Evolutionary conservation across 2,113 vertebrate species (phyloP).

Genomic region (Eptesicus fuscus): DNA sequence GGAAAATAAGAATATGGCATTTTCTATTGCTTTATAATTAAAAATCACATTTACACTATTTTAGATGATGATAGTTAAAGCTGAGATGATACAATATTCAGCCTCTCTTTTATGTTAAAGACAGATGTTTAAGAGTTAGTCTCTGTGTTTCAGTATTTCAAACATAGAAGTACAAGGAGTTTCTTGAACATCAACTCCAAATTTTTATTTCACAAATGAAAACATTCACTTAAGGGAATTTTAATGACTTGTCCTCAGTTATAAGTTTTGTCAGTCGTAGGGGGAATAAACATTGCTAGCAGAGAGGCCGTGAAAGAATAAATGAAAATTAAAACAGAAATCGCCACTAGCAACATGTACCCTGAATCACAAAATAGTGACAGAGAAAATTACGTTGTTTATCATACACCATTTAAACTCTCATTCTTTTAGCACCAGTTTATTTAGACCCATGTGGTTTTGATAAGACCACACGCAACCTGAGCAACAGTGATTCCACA

Average conservation of each 20-base stretch:
- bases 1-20: background rate
- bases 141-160: background rate
- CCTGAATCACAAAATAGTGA: background rate
- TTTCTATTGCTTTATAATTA: background rate
- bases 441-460: background rate
- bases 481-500: background rate
- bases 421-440: background rate
- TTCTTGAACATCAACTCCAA: background rate
- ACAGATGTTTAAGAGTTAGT: background rate
- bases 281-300: background rate
- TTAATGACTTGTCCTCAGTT: background rate
- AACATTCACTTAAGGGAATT: background rate
- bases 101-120: background rate
- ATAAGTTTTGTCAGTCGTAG: background rate
- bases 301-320: background rate
- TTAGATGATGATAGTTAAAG: background rate
- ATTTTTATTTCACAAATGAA: background rate
- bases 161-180: background rate
- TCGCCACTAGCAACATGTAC: background rate
- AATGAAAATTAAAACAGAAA: conserved; percentile 9
- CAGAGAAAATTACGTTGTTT: background rate
- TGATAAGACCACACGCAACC: background rate
- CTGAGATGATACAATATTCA: background rate
- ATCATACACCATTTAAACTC: background rate
- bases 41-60: background rate